Evolutionary conservation across 2,797 vertebrate genomes (phyloP).

Genomic region (Glossophaga mutica): DNA sequence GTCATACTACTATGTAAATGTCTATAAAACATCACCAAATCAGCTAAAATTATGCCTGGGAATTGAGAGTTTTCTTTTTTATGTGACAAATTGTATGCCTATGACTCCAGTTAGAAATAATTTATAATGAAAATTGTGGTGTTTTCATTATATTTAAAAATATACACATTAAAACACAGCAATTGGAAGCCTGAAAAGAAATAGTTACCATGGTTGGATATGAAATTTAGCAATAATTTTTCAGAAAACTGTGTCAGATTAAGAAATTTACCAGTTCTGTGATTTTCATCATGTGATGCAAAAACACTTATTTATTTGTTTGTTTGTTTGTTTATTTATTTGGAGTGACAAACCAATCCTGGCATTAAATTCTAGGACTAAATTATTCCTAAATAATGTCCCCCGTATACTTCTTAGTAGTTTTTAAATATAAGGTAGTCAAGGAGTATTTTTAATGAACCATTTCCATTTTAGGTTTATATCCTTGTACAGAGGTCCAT

Average conservation of each 20-base stretch:
- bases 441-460: constrained; percentile 56
- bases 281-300: constrained; percentile 4
- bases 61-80: constrained; percentile 18
- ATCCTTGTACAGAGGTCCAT: constrained; percentile 96
- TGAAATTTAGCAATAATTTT: not conserved
- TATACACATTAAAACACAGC: not conserved
- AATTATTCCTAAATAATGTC: not conserved
- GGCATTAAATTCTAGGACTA: not conserved
- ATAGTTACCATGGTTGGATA: not conserved
- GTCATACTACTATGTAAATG: constrained; percentile 10
- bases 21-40: constrained; percentile 22
- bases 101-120: not conserved
- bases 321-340: not conserved
- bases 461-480: constrained; percentile 88
- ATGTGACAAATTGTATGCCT: not conserved
- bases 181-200: constrained; percentile 1
- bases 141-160: constrained; percentile 16
- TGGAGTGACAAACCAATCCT: not conserved
- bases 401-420: not conserved
- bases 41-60: constrained; percentile 3
- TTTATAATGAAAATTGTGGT: constrained; percentile 30
- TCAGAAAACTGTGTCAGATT: constrained; percentile 1
- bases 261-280: not conserved
- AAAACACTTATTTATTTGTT: not conserved
- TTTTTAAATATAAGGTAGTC: not conserved